These are phyloP conservation scores for Clarias macrocephalus DNA, from an alignment of 2,113 vertebrate genomes.

Conservation along the genomic window DNA sequence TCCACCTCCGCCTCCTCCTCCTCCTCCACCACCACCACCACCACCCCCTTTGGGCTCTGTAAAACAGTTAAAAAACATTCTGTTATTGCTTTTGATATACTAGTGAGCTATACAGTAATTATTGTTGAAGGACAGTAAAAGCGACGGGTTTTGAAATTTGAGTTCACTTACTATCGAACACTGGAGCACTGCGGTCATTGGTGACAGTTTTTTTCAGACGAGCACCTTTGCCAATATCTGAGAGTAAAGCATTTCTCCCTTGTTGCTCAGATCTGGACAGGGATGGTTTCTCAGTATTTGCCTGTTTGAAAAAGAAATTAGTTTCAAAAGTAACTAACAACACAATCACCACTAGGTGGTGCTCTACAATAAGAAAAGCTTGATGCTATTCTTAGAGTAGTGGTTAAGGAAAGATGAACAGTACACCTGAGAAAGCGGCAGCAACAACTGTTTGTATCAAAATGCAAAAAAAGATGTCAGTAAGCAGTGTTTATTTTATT, in stretches of 20 bases:
- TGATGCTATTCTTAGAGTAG: not conserved
- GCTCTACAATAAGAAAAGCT: conserved; percentile 15
- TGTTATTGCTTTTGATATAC: not conserved
- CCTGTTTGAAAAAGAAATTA: conserved; percentile 61
- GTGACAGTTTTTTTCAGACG: conserved; percentile 84
- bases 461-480: not conserved
- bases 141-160: not conserved
- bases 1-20: conserved; percentile 63
- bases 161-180: conserved; percentile 80
- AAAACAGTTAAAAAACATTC: conserved; percentile 44
- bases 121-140: not conserved
- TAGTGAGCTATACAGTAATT: not conserved
- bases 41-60: conserved; percentile 76
- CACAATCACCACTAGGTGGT: conserved; percentile 36
- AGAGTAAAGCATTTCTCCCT: conserved; percentile 81
- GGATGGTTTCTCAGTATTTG: conserved; percentile 80
- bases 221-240: conserved; percentile 82
- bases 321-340: conserved; percentile 10
- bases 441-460: not conserved
- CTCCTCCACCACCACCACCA: conserved; percentile 50
- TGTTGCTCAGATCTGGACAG: conserved; percentile 76
- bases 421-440: not conserved
- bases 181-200: conserved; percentile 82
- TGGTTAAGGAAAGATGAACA: not conserved
- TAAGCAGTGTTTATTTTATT: not conserved